Evolutionary conservation across 2,888 invertebrate species (phyloP).

Genomic region (Spatulosminthurus flaviceps): DNA sequence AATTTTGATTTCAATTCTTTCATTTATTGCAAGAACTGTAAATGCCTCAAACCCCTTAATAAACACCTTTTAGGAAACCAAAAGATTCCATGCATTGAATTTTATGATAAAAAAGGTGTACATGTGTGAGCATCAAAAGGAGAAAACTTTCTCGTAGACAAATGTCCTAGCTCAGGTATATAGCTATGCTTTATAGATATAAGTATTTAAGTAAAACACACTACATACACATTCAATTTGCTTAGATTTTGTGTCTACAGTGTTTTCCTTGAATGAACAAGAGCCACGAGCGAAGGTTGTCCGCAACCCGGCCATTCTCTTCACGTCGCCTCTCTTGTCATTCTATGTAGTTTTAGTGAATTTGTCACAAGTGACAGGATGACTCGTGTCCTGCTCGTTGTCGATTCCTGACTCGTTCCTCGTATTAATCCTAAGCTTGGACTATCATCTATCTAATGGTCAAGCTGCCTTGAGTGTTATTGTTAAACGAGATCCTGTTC

Average conservation of each 20-base stretch:
- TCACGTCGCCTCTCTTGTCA: conserved; percentile 14
- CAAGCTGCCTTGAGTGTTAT: not conserved
- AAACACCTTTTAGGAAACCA: not conserved
- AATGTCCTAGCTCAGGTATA: no score
- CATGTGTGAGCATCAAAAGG: no score
- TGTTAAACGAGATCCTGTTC: conserved; percentile 30
- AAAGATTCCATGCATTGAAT: no score
- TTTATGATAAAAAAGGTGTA: no score
- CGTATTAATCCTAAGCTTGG: conserved; percentile 11
- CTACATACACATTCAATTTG: not conserved
- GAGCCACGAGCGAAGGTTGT: conserved; percentile 2
- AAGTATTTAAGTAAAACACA: no score
- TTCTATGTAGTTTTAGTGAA: conserved; percentile 2
- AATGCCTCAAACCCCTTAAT: not conserved
- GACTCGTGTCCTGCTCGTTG: conserved; percentile 22
- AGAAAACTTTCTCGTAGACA: no score
- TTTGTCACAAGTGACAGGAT: conserved; percentile 28
- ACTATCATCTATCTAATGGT: conserved; percentile 9
- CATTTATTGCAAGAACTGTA: no score
- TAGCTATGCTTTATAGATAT: no score
- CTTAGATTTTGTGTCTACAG: not conserved
- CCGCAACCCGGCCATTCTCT: conserved; percentile 1
- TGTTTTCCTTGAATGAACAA: not conserved
- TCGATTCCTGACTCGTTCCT: conserved; percentile 37
- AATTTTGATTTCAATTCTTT: conserved; percentile 2